Evolutionary conservation across 2,888 invertebrate genomes (phyloP).

Genomic region (Xestia rhomboidea): DNA sequence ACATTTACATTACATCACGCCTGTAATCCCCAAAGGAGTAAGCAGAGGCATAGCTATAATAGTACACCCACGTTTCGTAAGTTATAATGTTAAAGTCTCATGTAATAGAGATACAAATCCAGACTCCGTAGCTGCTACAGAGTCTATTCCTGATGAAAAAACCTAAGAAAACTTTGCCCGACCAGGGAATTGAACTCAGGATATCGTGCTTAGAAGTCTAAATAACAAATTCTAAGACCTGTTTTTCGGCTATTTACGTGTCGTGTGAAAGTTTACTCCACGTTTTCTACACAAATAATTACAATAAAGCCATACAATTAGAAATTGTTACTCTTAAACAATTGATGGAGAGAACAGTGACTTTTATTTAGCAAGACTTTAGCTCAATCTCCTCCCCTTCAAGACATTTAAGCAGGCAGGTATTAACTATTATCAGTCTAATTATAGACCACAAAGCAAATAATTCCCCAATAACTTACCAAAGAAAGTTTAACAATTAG

Average conservation of each 20-base stretch:
- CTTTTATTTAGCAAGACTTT: neutral
- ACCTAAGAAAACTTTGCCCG: neutral
- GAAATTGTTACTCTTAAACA: neutral
- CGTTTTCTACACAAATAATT: neutral
- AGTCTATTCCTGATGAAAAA: neutral
- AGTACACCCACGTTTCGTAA: neutral
- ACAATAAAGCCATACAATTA: neutral
- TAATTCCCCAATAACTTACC: neutral
- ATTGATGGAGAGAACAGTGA: neutral
- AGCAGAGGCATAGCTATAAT: neutral
- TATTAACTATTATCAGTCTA: neutral
- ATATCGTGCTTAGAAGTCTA: neutral
- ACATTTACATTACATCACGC: neutral
- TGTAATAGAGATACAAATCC: neutral
- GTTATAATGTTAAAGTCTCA: neutral
- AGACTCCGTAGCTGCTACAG: neutral
- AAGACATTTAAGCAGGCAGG: neutral
- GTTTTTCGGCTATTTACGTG: neutral
- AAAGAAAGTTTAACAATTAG: neutral
- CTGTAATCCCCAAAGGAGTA: neutral
- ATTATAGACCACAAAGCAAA: neutral
- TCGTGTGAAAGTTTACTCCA: neutral
- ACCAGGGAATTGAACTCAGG: neutral
- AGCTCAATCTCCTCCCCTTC: neutral
- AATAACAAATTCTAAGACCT: neutral